These are phyloP conservation scores for Vespertilio murinus DNA, from an alignment of 2,797 vertebrate genomes.

Conservation along the genomic window DNA sequence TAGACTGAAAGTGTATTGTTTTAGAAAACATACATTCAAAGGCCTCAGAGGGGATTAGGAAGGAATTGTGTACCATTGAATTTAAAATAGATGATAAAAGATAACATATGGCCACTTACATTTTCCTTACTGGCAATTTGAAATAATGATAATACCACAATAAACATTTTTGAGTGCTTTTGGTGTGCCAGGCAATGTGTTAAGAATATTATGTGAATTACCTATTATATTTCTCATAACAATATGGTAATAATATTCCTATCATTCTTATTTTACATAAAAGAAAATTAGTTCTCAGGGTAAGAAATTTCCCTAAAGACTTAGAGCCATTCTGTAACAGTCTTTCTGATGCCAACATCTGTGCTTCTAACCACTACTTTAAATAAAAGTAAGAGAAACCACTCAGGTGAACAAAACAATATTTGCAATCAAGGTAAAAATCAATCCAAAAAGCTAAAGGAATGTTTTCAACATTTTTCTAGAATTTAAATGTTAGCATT, in stretches of 20 bases:
- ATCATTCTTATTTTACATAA: not conserved
- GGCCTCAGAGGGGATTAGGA: not conserved
- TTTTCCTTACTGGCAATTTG: slow-evolving; percentile 7
- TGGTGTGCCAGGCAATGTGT: not conserved
- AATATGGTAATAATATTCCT: not conserved
- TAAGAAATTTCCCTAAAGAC: not conserved
- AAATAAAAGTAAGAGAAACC: not conserved
- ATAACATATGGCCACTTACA: not conserved
- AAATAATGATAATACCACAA: slow-evolving; percentile 37
- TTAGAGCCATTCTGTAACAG: not conserved
- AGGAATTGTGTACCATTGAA: not conserved
- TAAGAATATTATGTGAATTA: slow-evolving; percentile 11
- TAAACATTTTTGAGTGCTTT: not conserved
- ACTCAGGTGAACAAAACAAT: not conserved
- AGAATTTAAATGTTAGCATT: slow-evolving; percentile 11
- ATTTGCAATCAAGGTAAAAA: not conserved
- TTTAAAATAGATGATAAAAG: slow-evolving; percentile 23
- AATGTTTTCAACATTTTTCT: slow-evolving; percentile 20
- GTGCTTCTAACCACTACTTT: not conserved
- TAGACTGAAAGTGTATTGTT: not conserved
- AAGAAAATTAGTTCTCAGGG: not conserved
- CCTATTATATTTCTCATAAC: not conserved
- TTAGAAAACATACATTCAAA: not conserved
- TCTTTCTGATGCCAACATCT: not conserved
- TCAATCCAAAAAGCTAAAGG: not conserved